Evolutionary conservation across 1,140 invertebrate genomes (phyloP).

Genomic region (Bombus soroeensis): DNA sequence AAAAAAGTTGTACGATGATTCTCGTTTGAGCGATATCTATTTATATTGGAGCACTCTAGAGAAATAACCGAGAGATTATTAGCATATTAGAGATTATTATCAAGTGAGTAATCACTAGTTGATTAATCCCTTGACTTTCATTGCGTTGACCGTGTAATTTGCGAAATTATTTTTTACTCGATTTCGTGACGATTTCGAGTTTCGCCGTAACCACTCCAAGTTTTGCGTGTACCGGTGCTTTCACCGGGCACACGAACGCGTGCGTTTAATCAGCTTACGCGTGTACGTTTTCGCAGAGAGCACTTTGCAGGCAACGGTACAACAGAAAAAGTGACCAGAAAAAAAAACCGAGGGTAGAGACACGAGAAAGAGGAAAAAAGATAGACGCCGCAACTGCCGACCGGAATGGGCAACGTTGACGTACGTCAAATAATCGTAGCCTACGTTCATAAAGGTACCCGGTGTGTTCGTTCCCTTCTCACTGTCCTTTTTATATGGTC

Average conservation of each 20-base stretch:
- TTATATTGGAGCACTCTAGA: neutral
- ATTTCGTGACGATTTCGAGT: neutral
- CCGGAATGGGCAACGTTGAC: neutral
- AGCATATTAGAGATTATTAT: neutral
- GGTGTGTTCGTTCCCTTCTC: neutral
- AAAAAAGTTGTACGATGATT: neutral
- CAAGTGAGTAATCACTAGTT: neutral
- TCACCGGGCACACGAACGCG: neutral
- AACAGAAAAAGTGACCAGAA: neutral
- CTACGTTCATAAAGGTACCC: neutral
- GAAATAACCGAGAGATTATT: neutral
- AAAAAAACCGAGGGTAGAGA: neutral
- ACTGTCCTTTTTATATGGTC: conserved; percentile 38
- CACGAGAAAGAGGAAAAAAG: neutral
- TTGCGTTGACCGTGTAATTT: neutral
- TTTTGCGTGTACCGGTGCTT: neutral
- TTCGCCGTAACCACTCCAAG: neutral
- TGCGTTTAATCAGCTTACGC: conserved; percentile 28
- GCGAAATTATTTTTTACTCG: neutral
- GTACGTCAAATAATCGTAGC: conserved; percentile 29
- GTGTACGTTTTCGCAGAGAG: neutral
- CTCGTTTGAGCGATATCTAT: neutral
- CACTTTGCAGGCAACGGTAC: neutral
- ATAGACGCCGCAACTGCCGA: neutral
- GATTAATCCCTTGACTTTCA: neutral